Evolutionary conservation across 2,113 vertebrate genomes (phyloP).

Genomic region (Pterophyllum scalare): DNA sequence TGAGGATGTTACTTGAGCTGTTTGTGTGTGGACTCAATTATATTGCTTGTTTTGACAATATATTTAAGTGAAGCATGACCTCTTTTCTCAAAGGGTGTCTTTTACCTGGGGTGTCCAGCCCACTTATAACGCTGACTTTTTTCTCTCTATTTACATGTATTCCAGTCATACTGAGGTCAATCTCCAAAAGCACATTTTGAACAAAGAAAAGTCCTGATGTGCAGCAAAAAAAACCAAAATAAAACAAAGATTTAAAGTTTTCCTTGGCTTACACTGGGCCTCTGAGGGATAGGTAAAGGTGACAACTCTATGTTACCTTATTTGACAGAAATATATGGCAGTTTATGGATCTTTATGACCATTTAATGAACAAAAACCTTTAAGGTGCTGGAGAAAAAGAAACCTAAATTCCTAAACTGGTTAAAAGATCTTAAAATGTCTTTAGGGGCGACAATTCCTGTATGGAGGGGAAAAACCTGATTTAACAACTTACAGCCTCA

Average conservation of each 20-base stretch:
- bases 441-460: not conserved
- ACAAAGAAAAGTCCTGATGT: not conserved
- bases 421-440: not conserved
- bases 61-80: not conserved
- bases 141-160: not conserved
- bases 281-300: not conserved
- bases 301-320: not conserved
- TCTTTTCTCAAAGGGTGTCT: not conserved
- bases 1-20: not conserved
- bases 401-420: not conserved
- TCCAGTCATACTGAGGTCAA: not conserved
- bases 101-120: not conserved
- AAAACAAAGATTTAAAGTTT: not conserved
- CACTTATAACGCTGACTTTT: not conserved
- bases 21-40: slow-evolving; percentile 3
- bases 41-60: not conserved
- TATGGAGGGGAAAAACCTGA: not conserved
- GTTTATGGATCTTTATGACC: rapidly evolving
- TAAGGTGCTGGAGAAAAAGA: not conserved
- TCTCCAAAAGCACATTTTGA: not conserved
- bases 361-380: not conserved
- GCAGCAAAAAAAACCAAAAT: not conserved
- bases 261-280: not conserved
- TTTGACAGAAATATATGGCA: not conserved
- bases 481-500: not conserved